Evolutionary conservation across 2,113 vertebrate genomes (phyloP).

Genomic region (Cranoglanis bouderius): DNA sequence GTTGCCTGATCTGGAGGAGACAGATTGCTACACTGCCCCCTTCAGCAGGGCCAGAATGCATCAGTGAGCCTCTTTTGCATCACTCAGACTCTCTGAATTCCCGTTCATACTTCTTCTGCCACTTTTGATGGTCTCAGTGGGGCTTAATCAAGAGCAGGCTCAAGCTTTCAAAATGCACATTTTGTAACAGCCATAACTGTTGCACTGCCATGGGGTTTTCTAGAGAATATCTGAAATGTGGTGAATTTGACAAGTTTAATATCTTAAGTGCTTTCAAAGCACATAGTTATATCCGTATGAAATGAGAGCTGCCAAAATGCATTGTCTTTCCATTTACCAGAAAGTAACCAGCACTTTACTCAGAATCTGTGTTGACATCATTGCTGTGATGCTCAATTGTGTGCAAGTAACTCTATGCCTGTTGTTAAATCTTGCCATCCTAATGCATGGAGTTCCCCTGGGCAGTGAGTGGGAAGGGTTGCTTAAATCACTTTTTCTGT

Average conservation of each 20-base stretch:
- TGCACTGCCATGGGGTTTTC: not conserved
- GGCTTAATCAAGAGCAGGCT: not conserved
- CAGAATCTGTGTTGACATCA: not conserved
- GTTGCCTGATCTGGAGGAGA: slow-evolving; percentile 90
- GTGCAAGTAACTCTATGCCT: slow-evolving; percentile 18
- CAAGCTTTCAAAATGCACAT: not conserved
- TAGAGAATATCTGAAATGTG: slow-evolving; percentile 5
- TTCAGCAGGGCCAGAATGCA: slow-evolving; percentile 95
- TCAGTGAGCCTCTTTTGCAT: slow-evolving; percentile 79
- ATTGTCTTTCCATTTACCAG: slow-evolving; percentile 25
- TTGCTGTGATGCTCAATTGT: not conserved
- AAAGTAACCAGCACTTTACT: slow-evolving; percentile 20
- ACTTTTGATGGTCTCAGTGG: not conserved
- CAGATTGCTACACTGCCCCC: slow-evolving; percentile 94
- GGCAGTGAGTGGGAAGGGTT: not conserved
- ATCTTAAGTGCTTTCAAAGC: slow-evolving; percentile 17
- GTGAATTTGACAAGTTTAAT: slow-evolving; percentile 13
- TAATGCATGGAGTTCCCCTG: not conserved
- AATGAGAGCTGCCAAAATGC: slow-evolving; percentile 1
- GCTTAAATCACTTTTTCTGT: slow-evolving; percentile 26
- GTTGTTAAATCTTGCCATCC: not conserved
- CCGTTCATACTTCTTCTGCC: not conserved
- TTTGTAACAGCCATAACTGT: not conserved
- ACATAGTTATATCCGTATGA: not conserved
- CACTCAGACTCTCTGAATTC: not conserved